Evolutionary conservation across 2,797 vertebrate genomes (phyloP).

Genomic region (Percopsis omiscomaycus): DNA sequence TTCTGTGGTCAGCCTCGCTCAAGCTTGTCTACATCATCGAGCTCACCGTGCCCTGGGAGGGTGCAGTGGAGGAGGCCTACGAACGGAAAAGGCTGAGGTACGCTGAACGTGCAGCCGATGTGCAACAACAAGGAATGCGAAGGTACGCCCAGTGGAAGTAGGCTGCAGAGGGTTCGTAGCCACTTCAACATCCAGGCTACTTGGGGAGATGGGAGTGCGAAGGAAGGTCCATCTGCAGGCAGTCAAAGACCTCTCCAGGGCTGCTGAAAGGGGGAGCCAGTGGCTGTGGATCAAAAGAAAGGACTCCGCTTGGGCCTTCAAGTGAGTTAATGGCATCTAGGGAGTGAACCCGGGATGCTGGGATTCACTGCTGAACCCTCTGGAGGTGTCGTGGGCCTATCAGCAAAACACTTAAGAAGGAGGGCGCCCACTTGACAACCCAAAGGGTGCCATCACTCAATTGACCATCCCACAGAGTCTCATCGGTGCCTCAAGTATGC

Average conservation of each 20-base stretch:
- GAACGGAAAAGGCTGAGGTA: background rate
- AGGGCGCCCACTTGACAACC: too few species aligned
- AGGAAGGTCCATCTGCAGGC: background rate
- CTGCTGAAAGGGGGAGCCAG: slow-evolving; percentile 4
- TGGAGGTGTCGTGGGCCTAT: too few species aligned
- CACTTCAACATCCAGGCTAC: background rate
- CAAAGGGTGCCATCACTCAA: too few species aligned
- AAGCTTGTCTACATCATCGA: slow-evolving; percentile 4
- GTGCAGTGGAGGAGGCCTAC: background rate
- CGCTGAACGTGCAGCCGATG: background rate
- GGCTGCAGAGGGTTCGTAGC: background rate
- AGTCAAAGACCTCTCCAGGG: slow-evolving; percentile 7
- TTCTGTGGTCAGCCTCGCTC: background rate
- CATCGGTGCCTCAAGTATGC: too few species aligned
- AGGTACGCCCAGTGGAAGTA: background rate
- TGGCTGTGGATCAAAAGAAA: slow-evolving; percentile 10
- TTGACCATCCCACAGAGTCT: too few species aligned
- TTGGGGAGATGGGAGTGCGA: background rate
- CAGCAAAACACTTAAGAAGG: too few species aligned
- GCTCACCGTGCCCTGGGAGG: background rate
- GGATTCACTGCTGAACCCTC: too few species aligned
- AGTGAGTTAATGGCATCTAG: background rate
- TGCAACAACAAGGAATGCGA: background rate
- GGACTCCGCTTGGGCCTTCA: background rate
- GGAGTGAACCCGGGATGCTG: background rate